Percentiles rank a stretch among this genome's conserved stretches.
Conservation (phyloP, 2,888 invertebrate species). For the Cantharis rustica region DNA sequence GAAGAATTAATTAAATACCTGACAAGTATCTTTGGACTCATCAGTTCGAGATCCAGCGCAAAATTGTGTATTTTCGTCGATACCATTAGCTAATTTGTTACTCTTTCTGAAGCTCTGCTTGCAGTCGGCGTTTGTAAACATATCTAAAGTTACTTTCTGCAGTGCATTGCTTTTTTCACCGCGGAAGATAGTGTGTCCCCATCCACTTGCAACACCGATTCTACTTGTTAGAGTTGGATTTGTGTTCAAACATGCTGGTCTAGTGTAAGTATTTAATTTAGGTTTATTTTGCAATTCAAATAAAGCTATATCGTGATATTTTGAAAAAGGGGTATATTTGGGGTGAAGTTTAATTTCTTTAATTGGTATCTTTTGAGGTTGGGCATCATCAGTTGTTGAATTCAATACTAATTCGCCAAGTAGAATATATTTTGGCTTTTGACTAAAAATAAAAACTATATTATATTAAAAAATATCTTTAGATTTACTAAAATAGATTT, state of each 20-base stretch:
- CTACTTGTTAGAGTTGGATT: slow-evolving; percentile 27
- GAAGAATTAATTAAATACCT: slow-evolving; percentile 42
- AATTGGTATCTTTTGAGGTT: slow-evolving; percentile 43
- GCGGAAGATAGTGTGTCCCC: slow-evolving; percentile 66
- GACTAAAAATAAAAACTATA: slow-evolving; percentile 45
- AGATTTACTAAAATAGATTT: no score
- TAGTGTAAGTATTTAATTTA: slow-evolving; percentile 50
- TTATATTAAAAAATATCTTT: no score
- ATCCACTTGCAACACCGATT: slow-evolving; percentile 59
- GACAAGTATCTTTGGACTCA: slow-evolving; percentile 58
- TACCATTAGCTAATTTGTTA: slow-evolving; percentile 45
- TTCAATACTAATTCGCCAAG: slow-evolving; percentile 56
- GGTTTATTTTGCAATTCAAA: slow-evolving; percentile 52
- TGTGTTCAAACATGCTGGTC: slow-evolving; percentile 57
- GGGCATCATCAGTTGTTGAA: slow-evolving; percentile 47
- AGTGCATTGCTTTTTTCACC: slow-evolving; percentile 47
- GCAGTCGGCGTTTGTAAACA: slow-evolving; percentile 41
- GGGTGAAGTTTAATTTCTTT: slow-evolving; percentile 51
- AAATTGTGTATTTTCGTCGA: slow-evolving; percentile 56
- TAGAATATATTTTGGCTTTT: slow-evolving; percentile 51
- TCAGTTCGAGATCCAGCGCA: slow-evolving; percentile 57
- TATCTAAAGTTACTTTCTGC: slow-evolving; percentile 59
- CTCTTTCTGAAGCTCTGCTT: slow-evolving; percentile 35
- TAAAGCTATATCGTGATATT: slow-evolving; percentile 61
- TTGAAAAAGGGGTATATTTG: slow-evolving; percentile 47